A percentile compares a stretch with the other conserved stretches of the same genome.
Conservation (phyloP, 2,113 vertebrate species). For the Laticauda colubrina region DNA sequence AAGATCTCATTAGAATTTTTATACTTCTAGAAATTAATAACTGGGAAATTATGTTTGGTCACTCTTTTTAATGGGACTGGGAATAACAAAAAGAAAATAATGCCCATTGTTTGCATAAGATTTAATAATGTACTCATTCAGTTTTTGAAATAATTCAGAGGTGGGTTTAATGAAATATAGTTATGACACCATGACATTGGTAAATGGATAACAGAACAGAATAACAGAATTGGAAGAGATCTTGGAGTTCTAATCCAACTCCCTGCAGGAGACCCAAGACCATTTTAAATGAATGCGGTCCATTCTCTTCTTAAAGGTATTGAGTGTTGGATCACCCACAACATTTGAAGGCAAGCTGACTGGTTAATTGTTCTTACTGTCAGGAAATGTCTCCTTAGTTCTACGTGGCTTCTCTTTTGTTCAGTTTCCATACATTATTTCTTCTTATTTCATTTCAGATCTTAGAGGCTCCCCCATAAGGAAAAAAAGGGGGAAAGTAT, state of each 20-base stretch:
- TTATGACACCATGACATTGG: neutral
- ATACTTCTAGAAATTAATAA: neutral
- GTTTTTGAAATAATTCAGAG: neutral
- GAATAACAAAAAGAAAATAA: neutral
- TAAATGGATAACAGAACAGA: neutral
- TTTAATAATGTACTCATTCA: neutral
- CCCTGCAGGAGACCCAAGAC: neutral
- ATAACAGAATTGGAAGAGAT: neutral
- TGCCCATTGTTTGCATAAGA: neutral
- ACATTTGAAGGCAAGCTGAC: too few species aligned
- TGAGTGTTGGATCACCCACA: too few species aligned
- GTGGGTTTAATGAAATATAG: neutral
- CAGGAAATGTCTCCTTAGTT: too few species aligned
- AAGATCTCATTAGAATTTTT: conserved; percentile 14
- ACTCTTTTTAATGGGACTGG: neutral
- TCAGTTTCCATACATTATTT: too few species aligned
- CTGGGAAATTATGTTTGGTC: neutral
- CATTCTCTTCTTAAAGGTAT: neutral
- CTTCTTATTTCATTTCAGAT: neutral
- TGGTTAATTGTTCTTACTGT: too few species aligned
- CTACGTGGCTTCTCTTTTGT: too few species aligned
- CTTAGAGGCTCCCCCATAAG: neutral
- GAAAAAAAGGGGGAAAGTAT: neutral
- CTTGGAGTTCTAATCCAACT: neutral
- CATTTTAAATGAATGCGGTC: neutral